Conservation (phyloP, 2,888 invertebrate genomes). For the Apomyelois bistriatella region DNA sequence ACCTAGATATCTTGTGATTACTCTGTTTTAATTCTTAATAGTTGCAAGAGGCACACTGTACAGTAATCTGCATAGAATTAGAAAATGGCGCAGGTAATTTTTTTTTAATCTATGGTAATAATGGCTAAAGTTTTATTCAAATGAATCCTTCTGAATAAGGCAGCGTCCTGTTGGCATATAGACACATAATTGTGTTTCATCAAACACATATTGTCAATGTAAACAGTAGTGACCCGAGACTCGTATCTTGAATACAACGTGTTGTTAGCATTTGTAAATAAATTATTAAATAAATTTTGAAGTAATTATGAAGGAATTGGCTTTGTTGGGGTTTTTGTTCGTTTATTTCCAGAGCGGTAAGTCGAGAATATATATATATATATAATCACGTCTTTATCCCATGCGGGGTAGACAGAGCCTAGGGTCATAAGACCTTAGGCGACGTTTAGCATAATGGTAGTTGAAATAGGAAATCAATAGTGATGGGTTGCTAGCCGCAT, state of each 20-base stretch:
- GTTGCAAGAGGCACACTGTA: too few relatives aligned
- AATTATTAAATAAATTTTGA: background rate
- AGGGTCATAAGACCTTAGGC: too few relatives aligned
- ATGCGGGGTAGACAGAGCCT: too few relatives aligned
- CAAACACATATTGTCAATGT: slow-evolving; percentile 1
- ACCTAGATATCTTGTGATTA: too few relatives aligned
- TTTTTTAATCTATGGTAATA: background rate
- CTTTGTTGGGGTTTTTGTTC: background rate
- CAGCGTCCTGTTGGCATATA: slow-evolving; percentile 1
- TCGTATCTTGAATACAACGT: background rate
- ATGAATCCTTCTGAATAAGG: slow-evolving; percentile 8
- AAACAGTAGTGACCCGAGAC: background rate
- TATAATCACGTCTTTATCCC: too few relatives aligned
- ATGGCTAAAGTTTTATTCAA: slow-evolving; percentile 2
- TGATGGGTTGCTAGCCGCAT: too few relatives aligned
- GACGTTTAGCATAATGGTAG: too few relatives aligned
- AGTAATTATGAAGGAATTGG: background rate
- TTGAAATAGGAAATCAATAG: too few relatives aligned
- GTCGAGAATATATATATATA: background rate
- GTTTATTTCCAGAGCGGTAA: background rate
- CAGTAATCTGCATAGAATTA: too few relatives aligned
- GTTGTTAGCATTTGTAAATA: background rate
- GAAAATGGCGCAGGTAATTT: too few relatives aligned
- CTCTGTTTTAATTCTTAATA: too few relatives aligned
- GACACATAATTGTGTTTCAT: background rate